A percentile compares a stretch with the other conserved stretches of the same genome.
These are phyloP conservation scores for Orius laevigatus DNA, from an alignment of 1,140 invertebrate species.

Conservation along the genomic window DNA sequence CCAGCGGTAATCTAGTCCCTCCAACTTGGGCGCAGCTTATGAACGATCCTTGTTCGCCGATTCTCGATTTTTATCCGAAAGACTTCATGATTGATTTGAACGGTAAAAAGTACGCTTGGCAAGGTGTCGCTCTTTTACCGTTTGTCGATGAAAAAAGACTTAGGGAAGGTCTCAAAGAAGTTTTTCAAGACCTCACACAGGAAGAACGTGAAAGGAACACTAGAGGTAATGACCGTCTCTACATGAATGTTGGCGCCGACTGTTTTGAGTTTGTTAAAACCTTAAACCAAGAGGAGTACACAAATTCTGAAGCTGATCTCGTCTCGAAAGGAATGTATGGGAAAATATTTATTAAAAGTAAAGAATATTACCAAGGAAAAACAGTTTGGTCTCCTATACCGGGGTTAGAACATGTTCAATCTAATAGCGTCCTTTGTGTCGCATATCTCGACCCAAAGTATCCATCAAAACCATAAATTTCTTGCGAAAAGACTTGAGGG, in stretches of 20 bases:
- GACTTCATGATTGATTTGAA: slow-evolving; percentile 99
- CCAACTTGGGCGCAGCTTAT: slow-evolving; percentile 86
- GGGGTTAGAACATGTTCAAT: not conserved
- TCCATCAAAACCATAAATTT: not conserved
- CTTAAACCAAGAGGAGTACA: not conserved
- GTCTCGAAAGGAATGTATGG: not conserved
- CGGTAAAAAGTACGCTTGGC: slow-evolving; percentile 94
- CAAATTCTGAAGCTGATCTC: slow-evolving; percentile 2
- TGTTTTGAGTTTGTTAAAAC: slow-evolving; percentile 1
- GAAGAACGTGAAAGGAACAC: slow-evolving; percentile 50
- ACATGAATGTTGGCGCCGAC: slow-evolving; percentile 20
- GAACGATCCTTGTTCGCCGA: slow-evolving; percentile 80
- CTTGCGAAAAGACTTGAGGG: not conserved
- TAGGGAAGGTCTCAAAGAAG: slow-evolving; percentile 67
- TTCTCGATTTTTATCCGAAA: slow-evolving; percentile 97
- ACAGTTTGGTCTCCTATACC: not conserved
- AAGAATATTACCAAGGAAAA: not conserved
- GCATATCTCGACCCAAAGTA: not conserved
- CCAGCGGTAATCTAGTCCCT: slow-evolving; percentile 85
- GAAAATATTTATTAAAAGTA: slow-evolving; percentile 1
- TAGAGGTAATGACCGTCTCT: slow-evolving; percentile 38
- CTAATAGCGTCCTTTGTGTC: not conserved
- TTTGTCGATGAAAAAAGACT: slow-evolving; percentile 93
- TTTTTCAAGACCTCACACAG: slow-evolving; percentile 59
- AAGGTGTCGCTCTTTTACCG: slow-evolving; percentile 92